phyloP scores from a whole-genome alignment of 2,113 vertebrate species.

The Nanorana parkeri region DNA sequence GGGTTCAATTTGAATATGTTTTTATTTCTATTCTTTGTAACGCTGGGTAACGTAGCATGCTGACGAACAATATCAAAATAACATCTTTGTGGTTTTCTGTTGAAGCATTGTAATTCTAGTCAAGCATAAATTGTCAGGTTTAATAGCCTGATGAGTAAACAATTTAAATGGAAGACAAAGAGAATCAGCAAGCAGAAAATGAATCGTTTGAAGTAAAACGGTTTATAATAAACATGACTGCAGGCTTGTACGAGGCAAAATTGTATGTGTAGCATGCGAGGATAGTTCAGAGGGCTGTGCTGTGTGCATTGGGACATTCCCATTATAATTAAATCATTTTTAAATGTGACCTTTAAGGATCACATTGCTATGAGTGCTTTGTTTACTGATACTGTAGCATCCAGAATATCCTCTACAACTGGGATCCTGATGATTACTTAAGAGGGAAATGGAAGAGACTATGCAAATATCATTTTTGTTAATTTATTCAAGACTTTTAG shows the following conservation, averaged over 20 bases:
- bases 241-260: slow-evolving; percentile 17
- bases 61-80: neutral
- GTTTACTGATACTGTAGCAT: neutral
- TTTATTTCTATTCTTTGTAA: slow-evolving; percentile 1
- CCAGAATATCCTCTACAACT: neutral
- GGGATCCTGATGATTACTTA: too few relatives aligned
- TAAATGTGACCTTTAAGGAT: neutral
- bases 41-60: neutral
- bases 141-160: slow-evolving; percentile 30
- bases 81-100: neutral
- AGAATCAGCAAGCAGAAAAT: slow-evolving; percentile 17
- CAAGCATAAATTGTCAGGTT: slow-evolving; percentile 36
- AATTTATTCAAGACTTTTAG: too few relatives aligned
- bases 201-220: slow-evolving; percentile 23
- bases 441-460: too few relatives aligned
- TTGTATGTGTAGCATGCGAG: neutral
- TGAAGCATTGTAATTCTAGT: neutral
- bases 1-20: slow-evolving; percentile 21
- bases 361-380: neutral
- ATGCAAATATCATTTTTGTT: too few relatives aligned
- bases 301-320: neutral
- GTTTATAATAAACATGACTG: slow-evolving; percentile 19
- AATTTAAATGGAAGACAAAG: slow-evolving; percentile 16
- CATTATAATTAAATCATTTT: neutral
- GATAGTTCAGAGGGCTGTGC: neutral